Percentiles rank a stretch among this genome's conserved stretches.
These are phyloP conservation scores for Fundulus diaphanus DNA, from an alignment of 2,797 vertebrate species.

Conservation along the genomic window DNA sequence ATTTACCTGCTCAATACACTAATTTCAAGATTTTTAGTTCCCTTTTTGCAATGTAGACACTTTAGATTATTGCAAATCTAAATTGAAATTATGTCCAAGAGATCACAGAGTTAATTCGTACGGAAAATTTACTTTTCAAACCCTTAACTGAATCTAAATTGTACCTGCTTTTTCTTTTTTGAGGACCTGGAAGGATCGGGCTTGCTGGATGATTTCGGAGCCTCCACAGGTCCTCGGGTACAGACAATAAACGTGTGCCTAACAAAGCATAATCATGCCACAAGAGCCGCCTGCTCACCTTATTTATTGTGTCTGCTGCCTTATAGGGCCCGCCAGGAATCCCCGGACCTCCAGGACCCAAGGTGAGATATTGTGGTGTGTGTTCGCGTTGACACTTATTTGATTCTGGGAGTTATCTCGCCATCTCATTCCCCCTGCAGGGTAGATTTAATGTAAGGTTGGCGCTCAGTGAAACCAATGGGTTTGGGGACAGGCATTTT, in stretches of 20 bases:
- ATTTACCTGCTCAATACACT: no score
- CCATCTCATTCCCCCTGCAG: not conserved
- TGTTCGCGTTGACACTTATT: not conserved
- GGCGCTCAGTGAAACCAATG: not conserved
- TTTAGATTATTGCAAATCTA: not conserved
- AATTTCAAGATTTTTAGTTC: no score
- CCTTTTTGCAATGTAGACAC: no score
- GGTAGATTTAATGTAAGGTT: not conserved
- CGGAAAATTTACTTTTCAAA: not conserved
- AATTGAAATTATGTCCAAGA: not conserved
- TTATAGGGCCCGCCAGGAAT: slow-evolving; percentile 75
- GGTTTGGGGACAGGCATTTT: not conserved
- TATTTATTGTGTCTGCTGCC: slow-evolving; percentile 5
- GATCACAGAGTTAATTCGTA: no score
- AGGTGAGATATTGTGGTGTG: slow-evolving; percentile 62
- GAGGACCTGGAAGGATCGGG: slow-evolving; percentile 92
- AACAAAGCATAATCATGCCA: not conserved
- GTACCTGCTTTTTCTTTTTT: slow-evolving; percentile 3
- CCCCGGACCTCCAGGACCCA: slow-evolving; percentile 76
- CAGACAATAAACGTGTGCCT: slow-evolving; percentile 12
- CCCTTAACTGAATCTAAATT: no score
- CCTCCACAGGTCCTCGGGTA: slow-evolving; percentile 80
- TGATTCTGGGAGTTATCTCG: slow-evolving; percentile 3
- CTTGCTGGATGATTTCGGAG: slow-evolving; percentile 54
- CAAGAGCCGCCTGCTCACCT: fast-evolving